Conservation (phyloP, 2,797 vertebrate species). For the Tadarida brasiliensis region DNA sequence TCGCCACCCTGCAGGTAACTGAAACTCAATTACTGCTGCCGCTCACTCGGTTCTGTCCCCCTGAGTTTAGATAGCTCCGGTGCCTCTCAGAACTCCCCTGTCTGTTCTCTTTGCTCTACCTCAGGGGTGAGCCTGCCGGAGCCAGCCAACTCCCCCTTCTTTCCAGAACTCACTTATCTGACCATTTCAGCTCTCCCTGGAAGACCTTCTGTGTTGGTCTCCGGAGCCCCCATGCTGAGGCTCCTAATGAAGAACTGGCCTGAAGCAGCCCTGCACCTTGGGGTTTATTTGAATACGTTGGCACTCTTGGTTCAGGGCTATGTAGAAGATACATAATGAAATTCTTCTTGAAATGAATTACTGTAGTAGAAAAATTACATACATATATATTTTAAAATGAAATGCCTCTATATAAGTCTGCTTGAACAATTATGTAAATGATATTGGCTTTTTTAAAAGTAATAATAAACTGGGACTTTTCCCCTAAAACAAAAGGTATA, state of each 20-base stretch:
- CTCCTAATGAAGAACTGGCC: slow-evolving; percentile 73
- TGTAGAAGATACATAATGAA: slow-evolving; percentile 73
- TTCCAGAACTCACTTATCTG: slow-evolving; percentile 71
- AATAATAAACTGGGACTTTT: slow-evolving; percentile 60
- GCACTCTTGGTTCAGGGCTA: slow-evolving; percentile 54
- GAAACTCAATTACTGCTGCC: slow-evolving; percentile 82
- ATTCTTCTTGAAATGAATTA: slow-evolving; percentile 79
- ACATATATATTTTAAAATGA: slow-evolving; percentile 54
- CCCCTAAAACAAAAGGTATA: neutral
- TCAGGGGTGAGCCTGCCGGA: slow-evolving; percentile 74
- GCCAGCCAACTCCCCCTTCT: slow-evolving; percentile 67
- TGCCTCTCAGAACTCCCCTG: slow-evolving; percentile 82
- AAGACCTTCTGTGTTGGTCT: slow-evolving; percentile 77
- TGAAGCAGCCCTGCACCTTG: slow-evolving; percentile 74
- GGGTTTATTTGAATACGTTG: slow-evolving; percentile 77
- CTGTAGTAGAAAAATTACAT: slow-evolving; percentile 41
- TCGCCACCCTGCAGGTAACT: slow-evolving; percentile 82
- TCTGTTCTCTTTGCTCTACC: slow-evolving; percentile 78
- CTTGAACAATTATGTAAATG: slow-evolving; percentile 59
- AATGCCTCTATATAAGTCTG: neutral
- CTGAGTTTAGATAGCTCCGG: slow-evolving; percentile 80
- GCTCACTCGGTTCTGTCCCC: slow-evolving; percentile 77
- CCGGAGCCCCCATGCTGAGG: slow-evolving; percentile 77
- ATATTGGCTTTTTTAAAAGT: slow-evolving; percentile 63
- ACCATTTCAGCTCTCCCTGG: slow-evolving; percentile 72